Evolutionary conservation across 2,888 invertebrate genomes (phyloP).

Genomic region (Baronia brevicornis): DNA sequence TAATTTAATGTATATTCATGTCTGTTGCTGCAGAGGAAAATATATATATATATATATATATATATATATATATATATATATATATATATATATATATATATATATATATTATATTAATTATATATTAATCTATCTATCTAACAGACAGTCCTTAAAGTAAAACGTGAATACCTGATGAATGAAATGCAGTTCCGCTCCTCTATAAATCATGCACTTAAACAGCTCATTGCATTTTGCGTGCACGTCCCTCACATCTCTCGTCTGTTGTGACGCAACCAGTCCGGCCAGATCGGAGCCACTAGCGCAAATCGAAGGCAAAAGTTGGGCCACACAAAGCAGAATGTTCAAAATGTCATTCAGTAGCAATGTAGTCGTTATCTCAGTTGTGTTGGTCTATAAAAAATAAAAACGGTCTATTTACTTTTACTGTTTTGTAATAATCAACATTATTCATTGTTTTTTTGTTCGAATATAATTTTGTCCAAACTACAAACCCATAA

Average conservation of each 20-base stretch:
- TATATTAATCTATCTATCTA: conserved; percentile 2
- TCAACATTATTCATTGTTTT: no score
- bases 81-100: no score
- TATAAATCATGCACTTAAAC: conserved; percentile 81
- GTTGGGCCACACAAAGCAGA: conserved; percentile 82
- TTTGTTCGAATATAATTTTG: no score
- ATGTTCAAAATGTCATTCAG: conserved; percentile 85
- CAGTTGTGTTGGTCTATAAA: conserved; percentile 78
- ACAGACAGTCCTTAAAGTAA: no score
- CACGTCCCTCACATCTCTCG: conserved; percentile 84
- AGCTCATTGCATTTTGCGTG: conserved; percentile 89
- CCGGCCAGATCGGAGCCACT: conserved; percentile 78
- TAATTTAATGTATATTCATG: no score
- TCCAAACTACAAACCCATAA: no score
- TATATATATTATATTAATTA: conserved; percentile 2
- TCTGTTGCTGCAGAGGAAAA: no score
- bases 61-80: no score
- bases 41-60: background rate
- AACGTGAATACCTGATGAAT: conserved; percentile 87
- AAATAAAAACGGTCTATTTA: conserved; percentile 4
- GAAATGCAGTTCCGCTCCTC: conserved; percentile 84
- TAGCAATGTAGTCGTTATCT: conserved; percentile 69
- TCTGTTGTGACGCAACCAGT: conserved; percentile 71
- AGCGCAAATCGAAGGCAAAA: conserved; percentile 81
- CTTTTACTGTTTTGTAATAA: no score